Percentiles rank a stretch among this genome's conserved stretches.
phyloP scores from a whole-genome alignment of 2,113 vertebrate genomes.

The Ceratotherium simum region DNA sequence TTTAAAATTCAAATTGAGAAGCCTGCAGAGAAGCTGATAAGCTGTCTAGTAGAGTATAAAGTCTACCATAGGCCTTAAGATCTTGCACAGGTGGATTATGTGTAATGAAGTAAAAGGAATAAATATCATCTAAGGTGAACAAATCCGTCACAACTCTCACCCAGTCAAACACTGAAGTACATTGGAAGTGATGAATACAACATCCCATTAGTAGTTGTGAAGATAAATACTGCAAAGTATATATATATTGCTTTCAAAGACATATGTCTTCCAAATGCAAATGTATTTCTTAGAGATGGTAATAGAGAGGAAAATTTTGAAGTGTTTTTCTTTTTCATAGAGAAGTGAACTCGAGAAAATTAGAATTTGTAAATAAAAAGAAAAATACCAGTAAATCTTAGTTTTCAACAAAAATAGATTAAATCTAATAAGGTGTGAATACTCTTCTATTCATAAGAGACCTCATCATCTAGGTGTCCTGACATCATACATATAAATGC shows the following conservation, averaged over 20 bases:
- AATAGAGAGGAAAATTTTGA: neutral
- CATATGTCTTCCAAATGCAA: slow-evolving; percentile 32
- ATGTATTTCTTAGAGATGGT: slow-evolving; percentile 31
- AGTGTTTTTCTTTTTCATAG: neutral
- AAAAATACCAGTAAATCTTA: neutral
- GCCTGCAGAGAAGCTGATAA: slow-evolving; percentile 92
- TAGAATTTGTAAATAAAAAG: neutral
- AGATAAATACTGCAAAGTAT: slow-evolving; percentile 75
- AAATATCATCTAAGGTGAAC: slow-evolving; percentile 88
- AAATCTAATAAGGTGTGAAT: neutral
- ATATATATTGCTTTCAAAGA: slow-evolving; percentile 66
- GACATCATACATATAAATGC: neutral
- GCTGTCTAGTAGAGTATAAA: slow-evolving; percentile 88
- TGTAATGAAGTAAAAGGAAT: slow-evolving; percentile 90
- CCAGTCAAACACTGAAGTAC: slow-evolving; percentile 80
- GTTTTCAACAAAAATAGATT: neutral
- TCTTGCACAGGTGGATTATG: slow-evolving; percentile 89
- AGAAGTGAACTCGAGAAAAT: slow-evolving; percentile 47
- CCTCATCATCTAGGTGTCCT: neutral
- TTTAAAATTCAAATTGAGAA: slow-evolving; percentile 93
- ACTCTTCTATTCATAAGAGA: neutral
- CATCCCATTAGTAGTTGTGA: slow-evolving; percentile 70
- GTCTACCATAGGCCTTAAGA: slow-evolving; percentile 85
- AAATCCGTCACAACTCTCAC: slow-evolving; percentile 84
- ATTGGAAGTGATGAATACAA: slow-evolving; percentile 77